Evolutionary conservation across 1,140 invertebrate genomes (phyloP).

Genomic region (Zaprionus camerounensis): DNA sequence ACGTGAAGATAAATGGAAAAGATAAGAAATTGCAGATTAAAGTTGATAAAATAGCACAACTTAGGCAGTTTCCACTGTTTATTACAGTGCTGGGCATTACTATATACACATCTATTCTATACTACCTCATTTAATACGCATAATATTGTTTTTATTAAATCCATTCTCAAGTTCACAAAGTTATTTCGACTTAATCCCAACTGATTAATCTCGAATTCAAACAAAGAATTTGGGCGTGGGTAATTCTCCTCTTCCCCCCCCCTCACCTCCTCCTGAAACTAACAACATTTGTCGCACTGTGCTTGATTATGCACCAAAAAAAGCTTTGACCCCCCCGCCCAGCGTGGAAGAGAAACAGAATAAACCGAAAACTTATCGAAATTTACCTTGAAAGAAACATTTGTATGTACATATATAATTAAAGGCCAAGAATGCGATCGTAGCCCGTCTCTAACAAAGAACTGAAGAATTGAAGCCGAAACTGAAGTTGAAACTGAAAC

Average conservation of each 20-base stretch:
- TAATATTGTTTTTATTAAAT: neutral
- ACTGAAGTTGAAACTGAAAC: constrained; percentile 10
- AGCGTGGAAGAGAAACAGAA: neutral
- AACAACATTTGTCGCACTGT: neutral
- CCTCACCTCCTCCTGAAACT: neutral
- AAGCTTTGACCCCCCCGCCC: neutral
- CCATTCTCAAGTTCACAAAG: neutral
- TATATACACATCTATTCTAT: too few species aligned
- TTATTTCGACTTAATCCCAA: neutral
- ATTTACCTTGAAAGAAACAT: constrained; percentile 9
- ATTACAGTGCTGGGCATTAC: neutral
- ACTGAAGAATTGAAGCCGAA: constrained; percentile 1
- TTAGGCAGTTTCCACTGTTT: neutral
- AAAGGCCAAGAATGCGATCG: constrained; percentile 10
- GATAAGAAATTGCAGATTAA: neutral
- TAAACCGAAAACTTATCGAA: constrained; percentile 9
- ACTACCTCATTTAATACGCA: neutral
- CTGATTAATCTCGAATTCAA: neutral
- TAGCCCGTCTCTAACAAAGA: neutral
- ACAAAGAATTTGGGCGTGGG: neutral
- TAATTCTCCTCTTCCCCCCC: neutral
- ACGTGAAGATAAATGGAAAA: neutral
- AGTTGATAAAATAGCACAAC: neutral
- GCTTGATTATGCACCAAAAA: constrained; percentile 2
- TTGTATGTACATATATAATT: constrained; percentile 9